These are phyloP conservation scores for Petroica traversi DNA, from an alignment of 2,113 vertebrate genomes.

Conservation along the genomic window DNA sequence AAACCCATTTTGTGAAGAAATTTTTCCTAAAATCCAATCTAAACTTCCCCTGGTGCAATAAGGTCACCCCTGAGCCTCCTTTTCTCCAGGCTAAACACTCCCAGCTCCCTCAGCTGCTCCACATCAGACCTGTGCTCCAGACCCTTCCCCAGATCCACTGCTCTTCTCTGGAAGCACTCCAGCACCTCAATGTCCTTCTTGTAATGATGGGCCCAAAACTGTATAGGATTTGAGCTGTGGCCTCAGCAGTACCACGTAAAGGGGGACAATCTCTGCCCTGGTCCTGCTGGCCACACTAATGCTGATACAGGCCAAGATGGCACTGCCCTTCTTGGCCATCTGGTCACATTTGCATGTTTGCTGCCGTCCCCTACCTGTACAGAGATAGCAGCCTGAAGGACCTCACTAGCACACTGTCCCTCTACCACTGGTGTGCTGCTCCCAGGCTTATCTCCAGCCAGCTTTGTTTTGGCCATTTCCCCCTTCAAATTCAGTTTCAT, in stretches of 20 bases:
- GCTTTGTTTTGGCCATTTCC: background rate
- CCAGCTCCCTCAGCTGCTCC: background rate
- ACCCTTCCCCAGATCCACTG: accelerated
- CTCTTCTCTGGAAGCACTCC: background rate
- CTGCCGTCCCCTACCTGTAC: background rate
- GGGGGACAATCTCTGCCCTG: background rate
- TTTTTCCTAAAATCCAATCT: background rate
- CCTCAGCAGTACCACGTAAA: accelerated
- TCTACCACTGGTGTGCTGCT: background rate
- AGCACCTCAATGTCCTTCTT: background rate
- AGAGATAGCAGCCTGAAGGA: background rate
- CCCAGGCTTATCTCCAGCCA: background rate
- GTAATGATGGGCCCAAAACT: background rate
- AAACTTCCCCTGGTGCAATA: accelerated
- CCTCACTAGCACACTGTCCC: background rate
- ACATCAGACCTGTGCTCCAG: background rate
- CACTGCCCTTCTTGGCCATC: background rate
- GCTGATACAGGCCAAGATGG: background rate
- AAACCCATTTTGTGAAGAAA: background rate
- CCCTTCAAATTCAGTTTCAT: background rate
- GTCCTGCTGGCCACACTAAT: accelerated
- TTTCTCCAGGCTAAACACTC: background rate
- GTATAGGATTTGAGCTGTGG: background rate
- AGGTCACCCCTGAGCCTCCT: background rate
- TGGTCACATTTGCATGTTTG: background rate